Base-by-base conservation (phyloP, 1,140 invertebrate genomes). In the Alviniconcha marisindica region DNA sequence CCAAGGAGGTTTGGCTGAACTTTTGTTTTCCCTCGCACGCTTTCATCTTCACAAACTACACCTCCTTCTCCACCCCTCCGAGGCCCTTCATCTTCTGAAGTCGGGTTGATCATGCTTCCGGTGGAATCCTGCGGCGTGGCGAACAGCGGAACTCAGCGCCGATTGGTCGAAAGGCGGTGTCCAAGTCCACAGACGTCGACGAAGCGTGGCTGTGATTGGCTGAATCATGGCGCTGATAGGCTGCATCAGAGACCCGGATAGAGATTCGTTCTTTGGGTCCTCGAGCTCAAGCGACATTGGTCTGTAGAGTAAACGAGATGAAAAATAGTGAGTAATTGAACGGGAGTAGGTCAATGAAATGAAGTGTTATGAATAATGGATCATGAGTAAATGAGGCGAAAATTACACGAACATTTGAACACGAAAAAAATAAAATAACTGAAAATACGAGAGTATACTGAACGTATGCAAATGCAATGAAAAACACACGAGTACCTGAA, bases 151-250 rank as follows among this genome's bases (percentile, higher is more conserved):
- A 66, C n/a, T 66, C 56, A 60, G 63, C 63, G 28, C 14, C 33
- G 63, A 66, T 66, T 66, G 63, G 63, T 33, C 31, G 63, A 66
- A 66, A 66, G 15, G 12, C 63, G 31, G n/a, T 66, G 31, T 28
- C 0, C n/a, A 24, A 4, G 63, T 66, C 31, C 33, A 31, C n/a
- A 66, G 24, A 28, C 31, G 28, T 14, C 63, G 63, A 66, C 24
- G 15, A 33, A 66, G 63, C 63, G 24, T 66, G 63, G 28, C 63
- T 33, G 63, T 66, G 63, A 66, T 33, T 66, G 63, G 63, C 28
- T 66, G 63, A 31, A 66, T 31, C 7, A 31, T 24, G 31, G 63
- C 63, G 31, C 4, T 28, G n/a, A 66, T 14, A 5, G 63, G 63
- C 63, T 66, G n/a, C 28, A 33, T 66, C 28, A 66, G 31, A 12